phyloP scores from a whole-genome alignment of 2,113 vertebrate genomes.

The Notarius lentiginosus region DNA sequence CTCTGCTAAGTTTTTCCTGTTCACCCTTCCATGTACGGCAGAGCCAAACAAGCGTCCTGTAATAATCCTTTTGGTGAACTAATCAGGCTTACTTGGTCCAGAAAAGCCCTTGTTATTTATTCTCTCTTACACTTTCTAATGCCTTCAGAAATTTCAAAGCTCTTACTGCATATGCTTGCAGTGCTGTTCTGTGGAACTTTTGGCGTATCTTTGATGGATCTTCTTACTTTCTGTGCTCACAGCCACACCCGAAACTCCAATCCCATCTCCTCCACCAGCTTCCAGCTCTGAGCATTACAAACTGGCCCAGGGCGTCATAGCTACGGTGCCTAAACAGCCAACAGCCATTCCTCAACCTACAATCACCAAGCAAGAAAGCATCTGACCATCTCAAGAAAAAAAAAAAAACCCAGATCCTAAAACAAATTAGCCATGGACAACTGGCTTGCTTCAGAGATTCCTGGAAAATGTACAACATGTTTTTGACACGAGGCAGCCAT shows the following conservation, averaged over 20 bases:
- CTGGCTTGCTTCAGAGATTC: background rate
- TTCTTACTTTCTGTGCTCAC: conserved; percentile 54
- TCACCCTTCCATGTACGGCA: background rate
- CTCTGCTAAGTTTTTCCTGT: background rate
- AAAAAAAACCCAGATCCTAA: background rate
- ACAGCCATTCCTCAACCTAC: conserved; percentile 86
- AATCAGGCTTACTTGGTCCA: conserved; percentile 74
- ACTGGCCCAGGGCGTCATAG: conserved; percentile 88
- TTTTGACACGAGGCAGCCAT: background rate
- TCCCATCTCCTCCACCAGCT: conserved; percentile 90
- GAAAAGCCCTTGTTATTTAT: conserved; percentile 74
- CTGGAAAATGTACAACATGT: background rate
- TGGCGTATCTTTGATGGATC: conserved; percentile 18
- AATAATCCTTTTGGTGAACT: conserved; percentile 69
- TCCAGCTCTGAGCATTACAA: conserved; percentile 95
- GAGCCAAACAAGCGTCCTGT: conserved; percentile 58
- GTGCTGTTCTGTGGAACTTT: conserved; percentile 47
- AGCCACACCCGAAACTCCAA: conserved; percentile 98
- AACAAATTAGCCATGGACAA: conserved; percentile 15
- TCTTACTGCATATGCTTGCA: conserved; percentile 56
- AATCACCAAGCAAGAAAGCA: conserved; percentile 96
- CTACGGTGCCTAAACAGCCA: conserved; percentile 87
- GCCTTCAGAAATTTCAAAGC: conserved; percentile 69
- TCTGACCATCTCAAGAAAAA: conserved; percentile 70
- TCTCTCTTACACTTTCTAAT: conserved; percentile 67